These are phyloP conservation scores for Rhabdomys pumilio DNA, from an alignment of 2,797 vertebrate species.

Conservation along the genomic window DNA sequence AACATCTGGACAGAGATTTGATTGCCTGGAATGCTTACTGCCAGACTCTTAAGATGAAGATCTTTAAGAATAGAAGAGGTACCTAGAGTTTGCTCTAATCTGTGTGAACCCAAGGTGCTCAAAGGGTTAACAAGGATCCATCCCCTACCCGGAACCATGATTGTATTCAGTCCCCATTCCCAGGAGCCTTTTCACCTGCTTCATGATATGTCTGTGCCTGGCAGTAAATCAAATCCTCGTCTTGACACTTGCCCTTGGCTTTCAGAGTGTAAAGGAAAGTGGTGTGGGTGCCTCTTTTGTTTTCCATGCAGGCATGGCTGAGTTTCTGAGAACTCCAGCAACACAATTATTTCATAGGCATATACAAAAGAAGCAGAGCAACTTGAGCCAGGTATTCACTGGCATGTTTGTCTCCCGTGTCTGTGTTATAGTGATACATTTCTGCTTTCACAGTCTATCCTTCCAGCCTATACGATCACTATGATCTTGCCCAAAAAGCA, in stretches of 20 bases:
- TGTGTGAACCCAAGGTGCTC: background rate
- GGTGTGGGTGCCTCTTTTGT: accelerated
- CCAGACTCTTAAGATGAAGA: slow-evolving; percentile 53
- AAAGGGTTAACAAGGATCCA: background rate
- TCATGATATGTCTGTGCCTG: background rate
- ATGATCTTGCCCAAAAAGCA: background rate
- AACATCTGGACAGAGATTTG: slow-evolving; percentile 52
- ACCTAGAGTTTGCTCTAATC: background rate
- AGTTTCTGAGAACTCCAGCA: background rate
- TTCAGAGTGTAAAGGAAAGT: background rate
- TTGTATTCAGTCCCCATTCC: background rate
- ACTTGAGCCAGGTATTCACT: background rate
- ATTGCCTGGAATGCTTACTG: slow-evolving; percentile 24
- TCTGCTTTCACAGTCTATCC: background rate
- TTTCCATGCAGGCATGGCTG: background rate
- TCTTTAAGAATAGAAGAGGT: slow-evolving; percentile 25
- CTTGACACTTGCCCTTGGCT: slow-evolving; percentile 20
- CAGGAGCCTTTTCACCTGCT: slow-evolving; percentile 19
- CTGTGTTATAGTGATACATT: background rate
- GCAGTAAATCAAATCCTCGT: background rate
- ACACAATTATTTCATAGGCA: background rate
- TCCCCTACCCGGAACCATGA: background rate
- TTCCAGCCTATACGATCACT: background rate
- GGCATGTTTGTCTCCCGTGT: background rate
- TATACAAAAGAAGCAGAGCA: background rate